Evolutionary conservation across 2,888 invertebrate genomes (phyloP).

Genomic region (Tachina fera): DNA sequence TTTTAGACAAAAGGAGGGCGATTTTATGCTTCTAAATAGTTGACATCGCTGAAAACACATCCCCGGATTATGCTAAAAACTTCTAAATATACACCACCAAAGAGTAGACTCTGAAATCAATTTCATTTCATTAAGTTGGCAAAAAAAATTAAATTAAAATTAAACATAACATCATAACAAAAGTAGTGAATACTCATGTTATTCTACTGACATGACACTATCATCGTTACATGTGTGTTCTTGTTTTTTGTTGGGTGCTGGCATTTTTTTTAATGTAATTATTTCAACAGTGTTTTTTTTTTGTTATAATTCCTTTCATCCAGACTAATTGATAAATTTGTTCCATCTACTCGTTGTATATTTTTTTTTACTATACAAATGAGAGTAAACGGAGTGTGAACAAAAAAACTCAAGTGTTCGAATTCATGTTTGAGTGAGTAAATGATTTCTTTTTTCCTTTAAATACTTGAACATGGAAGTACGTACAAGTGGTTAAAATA

Average conservation of each 20-base stretch:
- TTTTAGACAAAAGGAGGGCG: too few relatives aligned
- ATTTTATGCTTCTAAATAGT: too few relatives aligned
- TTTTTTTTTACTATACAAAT: not conserved
- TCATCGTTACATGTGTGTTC: constrained; percentile 43
- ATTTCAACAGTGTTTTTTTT: constrained; percentile 32
- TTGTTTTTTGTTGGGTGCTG: constrained; percentile 4
- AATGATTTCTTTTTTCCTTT: constrained; percentile 12
- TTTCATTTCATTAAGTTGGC: constrained; percentile 63
- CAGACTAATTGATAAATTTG: constrained; percentile 63
- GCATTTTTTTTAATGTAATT: constrained; percentile 6
- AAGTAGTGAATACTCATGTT: constrained; percentile 32
- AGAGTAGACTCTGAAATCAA: constrained; percentile 39
- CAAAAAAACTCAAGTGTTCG: constrained; percentile 40
- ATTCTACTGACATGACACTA: constrained; percentile 53
- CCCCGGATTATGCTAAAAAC: too few relatives aligned
- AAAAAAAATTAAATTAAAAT: constrained; percentile 1
- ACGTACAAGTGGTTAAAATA: constrained; percentile 15
- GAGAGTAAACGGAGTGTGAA: not conserved
- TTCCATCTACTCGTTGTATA: constrained; percentile 35
- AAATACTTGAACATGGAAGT: constrained; percentile 47
- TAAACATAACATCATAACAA: constrained; percentile 30
- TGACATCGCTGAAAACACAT: too few relatives aligned
- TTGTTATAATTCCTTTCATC: constrained; percentile 53
- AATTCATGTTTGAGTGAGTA: constrained; percentile 54
- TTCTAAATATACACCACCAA: not conserved